Evolutionary conservation across 2,888 invertebrate genomes (phyloP).

Genomic region (Lordiphosa fenestrarum): DNA sequence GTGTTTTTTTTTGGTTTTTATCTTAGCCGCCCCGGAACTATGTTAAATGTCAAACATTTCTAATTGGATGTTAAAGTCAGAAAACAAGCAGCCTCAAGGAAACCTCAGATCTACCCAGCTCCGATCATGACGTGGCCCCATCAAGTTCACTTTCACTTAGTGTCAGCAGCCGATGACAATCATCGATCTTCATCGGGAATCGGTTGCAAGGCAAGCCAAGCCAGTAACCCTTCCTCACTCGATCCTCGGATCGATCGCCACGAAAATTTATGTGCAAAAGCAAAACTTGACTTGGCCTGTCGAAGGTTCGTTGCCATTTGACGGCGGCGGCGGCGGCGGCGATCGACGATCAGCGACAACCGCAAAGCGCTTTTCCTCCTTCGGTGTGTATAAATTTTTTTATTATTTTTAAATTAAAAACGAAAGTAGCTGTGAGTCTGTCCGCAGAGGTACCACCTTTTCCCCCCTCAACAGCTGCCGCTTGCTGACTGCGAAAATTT

Average conservation of each 20-base stretch:
- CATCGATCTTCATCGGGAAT: slow-evolving; percentile 77
- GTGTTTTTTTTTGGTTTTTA: slow-evolving; percentile 15
- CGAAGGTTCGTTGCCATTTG: slow-evolving; percentile 72
- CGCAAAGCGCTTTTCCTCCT: slow-evolving; percentile 39
- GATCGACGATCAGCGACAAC: slow-evolving; percentile 43
- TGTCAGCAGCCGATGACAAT: slow-evolving; percentile 75
- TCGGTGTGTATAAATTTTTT: slow-evolving; percentile 27
- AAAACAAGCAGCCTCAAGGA: slow-evolving; percentile 21
- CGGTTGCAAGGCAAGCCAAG: slow-evolving; percentile 25
- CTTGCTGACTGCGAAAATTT: slow-evolving; percentile 49
- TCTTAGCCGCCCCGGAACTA: slow-evolving; percentile 23
- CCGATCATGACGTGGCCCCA: slow-evolving; percentile 51
- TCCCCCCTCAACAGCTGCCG: slow-evolving; percentile 4
- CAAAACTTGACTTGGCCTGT: slow-evolving; percentile 65
- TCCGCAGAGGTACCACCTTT: slow-evolving; percentile 9
- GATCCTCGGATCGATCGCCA: slow-evolving; percentile 34
- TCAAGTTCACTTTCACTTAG: slow-evolving; percentile 74
- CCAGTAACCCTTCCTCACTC: slow-evolving; percentile 20
- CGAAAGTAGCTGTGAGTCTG: slow-evolving; percentile 65
- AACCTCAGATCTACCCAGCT: slow-evolving; percentile 22
- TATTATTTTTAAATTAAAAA: slow-evolving; percentile 59
- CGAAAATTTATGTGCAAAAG: slow-evolving; percentile 65
- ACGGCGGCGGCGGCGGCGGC: slow-evolving; percentile 36
- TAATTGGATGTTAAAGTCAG: slow-evolving; percentile 20
- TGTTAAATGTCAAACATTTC: slow-evolving; percentile 37